These are phyloP conservation scores for Sthenelais limicola DNA, from an alignment of 2,888 invertebrate genomes.

Conservation along the genomic window DNA sequence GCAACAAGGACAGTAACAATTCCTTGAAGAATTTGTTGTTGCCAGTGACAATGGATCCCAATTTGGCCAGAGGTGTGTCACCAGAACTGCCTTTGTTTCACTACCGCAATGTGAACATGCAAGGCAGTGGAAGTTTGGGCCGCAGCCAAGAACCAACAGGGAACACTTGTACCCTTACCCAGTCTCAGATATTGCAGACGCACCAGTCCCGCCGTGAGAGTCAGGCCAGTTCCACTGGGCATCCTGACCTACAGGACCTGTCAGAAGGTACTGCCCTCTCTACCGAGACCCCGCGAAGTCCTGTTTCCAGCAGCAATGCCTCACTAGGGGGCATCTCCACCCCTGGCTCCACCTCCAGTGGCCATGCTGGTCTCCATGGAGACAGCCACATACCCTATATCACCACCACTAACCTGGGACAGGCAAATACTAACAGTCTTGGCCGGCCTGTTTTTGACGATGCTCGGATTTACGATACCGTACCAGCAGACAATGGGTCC, in stretches of 20 bases:
- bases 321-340: slow-evolving; percentile 29
- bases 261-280: slow-evolving; percentile 22
- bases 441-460: not conserved
- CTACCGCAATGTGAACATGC: slow-evolving; percentile 60
- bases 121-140: slow-evolving; percentile 43
- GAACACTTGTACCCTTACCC: slow-evolving; percentile 44
- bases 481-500: slow-evolving; percentile 5
- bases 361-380: not conserved
- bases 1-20: slow-evolving; percentile 13
- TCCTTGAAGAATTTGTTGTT: slow-evolving; percentile 12
- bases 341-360: slow-evolving; percentile 32
- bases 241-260: not conserved
- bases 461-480: slow-evolving; percentile 10
- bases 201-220: slow-evolving; percentile 31
- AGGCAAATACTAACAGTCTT: not conserved
- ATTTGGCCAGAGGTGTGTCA: slow-evolving; percentile 51
- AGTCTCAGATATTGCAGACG: slow-evolving; percentile 48
- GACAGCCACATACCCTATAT: no score
- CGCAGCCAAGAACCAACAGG: slow-evolving; percentile 8
- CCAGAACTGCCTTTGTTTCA: slow-evolving; percentile 70
- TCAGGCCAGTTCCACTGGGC: slow-evolving; percentile 22
- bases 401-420: no score
- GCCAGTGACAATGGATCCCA: not conserved
- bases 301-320: slow-evolving; percentile 10
- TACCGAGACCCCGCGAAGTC: slow-evolving; percentile 8